These are phyloP conservation scores for Parnassius orleans DNA, from an alignment of 2,888 invertebrate genomes.

Conservation along the genomic window DNA sequence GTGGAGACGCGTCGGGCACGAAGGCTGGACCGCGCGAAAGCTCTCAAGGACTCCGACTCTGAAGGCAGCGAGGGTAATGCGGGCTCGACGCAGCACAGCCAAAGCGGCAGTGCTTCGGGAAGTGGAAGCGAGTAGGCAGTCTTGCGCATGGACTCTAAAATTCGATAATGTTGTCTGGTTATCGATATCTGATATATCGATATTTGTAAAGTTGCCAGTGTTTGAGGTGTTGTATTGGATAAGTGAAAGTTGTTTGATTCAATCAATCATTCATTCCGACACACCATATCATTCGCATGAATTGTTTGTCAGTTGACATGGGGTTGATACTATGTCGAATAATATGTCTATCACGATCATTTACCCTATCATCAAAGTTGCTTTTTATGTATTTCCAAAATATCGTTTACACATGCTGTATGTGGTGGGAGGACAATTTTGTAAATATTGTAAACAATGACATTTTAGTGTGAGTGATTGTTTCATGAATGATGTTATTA, in stretches of 20 bases:
- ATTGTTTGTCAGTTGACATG: too few relatives aligned
- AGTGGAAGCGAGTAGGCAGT: constrained; percentile 46
- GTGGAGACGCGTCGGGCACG: constrained; percentile 88
- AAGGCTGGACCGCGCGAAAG: constrained; percentile 88
- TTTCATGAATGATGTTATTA: too few relatives aligned
- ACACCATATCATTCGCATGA: too few relatives aligned
- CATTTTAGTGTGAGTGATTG: too few relatives aligned
- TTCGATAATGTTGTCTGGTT: neutral
- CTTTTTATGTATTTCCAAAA: too few relatives aligned
- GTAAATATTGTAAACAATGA: constrained; percentile 1
- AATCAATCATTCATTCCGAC: too few relatives aligned
- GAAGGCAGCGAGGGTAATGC: constrained; percentile 65
- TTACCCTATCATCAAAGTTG: too few relatives aligned
- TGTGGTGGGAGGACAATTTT: neutral
- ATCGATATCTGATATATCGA: neutral
- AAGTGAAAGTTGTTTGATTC: too few relatives aligned
- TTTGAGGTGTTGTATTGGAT: neutral
- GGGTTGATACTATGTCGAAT: too few relatives aligned
- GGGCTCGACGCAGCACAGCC: constrained; percentile 37
- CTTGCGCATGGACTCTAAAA: neutral
- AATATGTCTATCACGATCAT: too few relatives aligned
- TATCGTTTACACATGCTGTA: too few relatives aligned
- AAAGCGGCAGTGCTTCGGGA: constrained; percentile 36
- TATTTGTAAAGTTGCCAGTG: neutral
- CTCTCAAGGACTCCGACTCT: constrained; percentile 89